A percentile compares a stretch with the other conserved stretches of the same genome.
These are phyloP conservation scores for Protaetia brevitarsis DNA, from an alignment of 1,140 invertebrate genomes.

Conservation along the genomic window DNA sequence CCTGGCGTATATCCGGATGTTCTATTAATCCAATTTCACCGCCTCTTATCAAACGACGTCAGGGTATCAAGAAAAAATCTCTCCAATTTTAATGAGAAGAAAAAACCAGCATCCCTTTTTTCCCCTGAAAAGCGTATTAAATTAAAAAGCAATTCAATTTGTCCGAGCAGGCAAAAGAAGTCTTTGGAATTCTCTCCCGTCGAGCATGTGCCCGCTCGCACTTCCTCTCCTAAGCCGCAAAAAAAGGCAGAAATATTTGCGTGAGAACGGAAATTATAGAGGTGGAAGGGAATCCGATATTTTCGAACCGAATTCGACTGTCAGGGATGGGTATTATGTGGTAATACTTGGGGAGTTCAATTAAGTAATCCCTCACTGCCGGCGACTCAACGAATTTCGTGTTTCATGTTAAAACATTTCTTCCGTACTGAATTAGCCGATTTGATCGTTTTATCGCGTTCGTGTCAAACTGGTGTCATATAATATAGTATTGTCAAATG, in stretches of 20 bases:
- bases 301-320: not conserved
- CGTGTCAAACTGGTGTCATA: too few relatives aligned
- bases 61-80: too few relatives aligned
- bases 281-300: slow-evolving; percentile 2
- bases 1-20: too few relatives aligned
- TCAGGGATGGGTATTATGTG: not conserved
- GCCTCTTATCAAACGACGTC: not conserved
- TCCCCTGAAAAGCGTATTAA: not conserved
- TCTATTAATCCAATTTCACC: not conserved
- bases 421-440: too few relatives aligned
- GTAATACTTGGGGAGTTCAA: not conserved
- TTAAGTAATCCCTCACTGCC: not conserved
- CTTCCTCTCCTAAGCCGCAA: slow-evolving; percentile 3
- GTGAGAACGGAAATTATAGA: slow-evolving; percentile 9
- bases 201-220: not conserved
- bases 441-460: too few relatives aligned
- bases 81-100: not conserved
- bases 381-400: not conserved
- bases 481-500: too few relatives aligned
- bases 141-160: not conserved
- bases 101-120: not conserved
- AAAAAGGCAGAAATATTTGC: slow-evolving; percentile 4
- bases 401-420: too few relatives aligned
- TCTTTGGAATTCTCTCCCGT: not conserved
- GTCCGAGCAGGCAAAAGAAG: not conserved